These are phyloP conservation scores for Ommatoiulus sabulosus DNA, from an alignment of 2,888 invertebrate species.

Conservation along the genomic window DNA sequence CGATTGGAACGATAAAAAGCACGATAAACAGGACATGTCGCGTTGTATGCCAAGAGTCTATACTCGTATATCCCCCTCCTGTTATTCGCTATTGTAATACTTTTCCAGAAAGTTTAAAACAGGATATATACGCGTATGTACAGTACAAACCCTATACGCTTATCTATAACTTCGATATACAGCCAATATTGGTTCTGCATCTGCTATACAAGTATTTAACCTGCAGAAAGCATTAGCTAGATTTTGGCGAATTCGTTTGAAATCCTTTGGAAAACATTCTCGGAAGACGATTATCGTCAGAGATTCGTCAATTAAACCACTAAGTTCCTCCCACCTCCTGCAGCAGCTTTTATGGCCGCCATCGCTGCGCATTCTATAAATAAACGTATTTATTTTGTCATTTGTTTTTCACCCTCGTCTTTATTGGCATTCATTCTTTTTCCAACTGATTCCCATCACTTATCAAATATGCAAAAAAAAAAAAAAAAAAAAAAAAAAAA, in stretches of 20 bases:
- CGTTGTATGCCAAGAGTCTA: too few species aligned
- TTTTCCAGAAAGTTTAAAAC: constrained; percentile 22
- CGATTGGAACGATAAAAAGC: not conserved
- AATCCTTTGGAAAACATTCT: not conserved
- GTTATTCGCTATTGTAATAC: not conserved
- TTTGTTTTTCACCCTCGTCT: not conserved
- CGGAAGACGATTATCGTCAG: not conserved
- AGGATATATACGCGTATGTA: not conserved
- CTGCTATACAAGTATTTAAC: too few species aligned
- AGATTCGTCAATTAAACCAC: not conserved
- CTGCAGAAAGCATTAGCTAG: not conserved
- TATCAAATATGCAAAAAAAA: not conserved
- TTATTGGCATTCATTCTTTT: not conserved
- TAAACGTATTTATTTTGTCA: not conserved
- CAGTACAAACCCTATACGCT: too few species aligned
- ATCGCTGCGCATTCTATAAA: not conserved
- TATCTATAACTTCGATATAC: too few species aligned
- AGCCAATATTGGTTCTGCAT: too few species aligned
- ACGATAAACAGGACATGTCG: constrained; percentile 23
- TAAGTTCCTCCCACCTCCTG: not conserved
- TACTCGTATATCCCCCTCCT: not conserved
- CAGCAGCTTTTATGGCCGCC: not conserved
- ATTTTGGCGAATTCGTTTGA: not conserved
- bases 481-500: not conserved
- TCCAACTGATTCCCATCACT: constrained; percentile 14